A percentile compares a stretch with the other conserved stretches of the same genome.
These are phyloP conservation scores for Chaitophorus viminalis DNA, from an alignment of 2,888 invertebrate genomes.

Conservation along the genomic window DNA sequence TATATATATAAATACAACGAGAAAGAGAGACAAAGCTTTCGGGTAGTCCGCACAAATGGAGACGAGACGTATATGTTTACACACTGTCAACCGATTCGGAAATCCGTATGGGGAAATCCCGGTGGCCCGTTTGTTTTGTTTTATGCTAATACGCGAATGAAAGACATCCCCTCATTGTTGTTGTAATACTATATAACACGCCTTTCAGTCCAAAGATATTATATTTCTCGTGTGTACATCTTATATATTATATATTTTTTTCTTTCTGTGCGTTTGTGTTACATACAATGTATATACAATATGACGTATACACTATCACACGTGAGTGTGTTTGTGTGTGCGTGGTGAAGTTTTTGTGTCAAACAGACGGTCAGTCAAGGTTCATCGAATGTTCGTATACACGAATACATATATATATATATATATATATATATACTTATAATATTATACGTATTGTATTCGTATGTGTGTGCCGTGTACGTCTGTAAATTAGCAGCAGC, in stretches of 20 bases:
- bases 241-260: neutral
- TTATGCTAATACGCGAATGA: constrained; percentile 47
- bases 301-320: neutral
- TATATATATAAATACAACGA: neutral
- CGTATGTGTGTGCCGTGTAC: neutral
- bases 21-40: neutral
- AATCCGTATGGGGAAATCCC: constrained; percentile 52
- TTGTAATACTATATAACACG: constrained; percentile 41
- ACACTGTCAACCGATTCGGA: constrained; percentile 58
- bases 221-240: constrained; percentile 33
- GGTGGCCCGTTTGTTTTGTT: constrained; percentile 47
- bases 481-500: constrained; percentile 46
- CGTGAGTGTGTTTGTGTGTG: no score
- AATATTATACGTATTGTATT: neutral
- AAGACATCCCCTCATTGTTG: constrained; percentile 18
- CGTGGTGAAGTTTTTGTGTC: constrained; percentile 45
- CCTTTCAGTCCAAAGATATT: constrained; percentile 37
- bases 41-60: constrained; percentile 25
- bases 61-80: constrained; percentile 46
- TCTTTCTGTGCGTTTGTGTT: neutral
- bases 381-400: constrained; percentile 7
- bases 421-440: neutral
- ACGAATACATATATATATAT: constrained; percentile 3
- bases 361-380: constrained; percentile 40
- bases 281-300: neutral